Evolutionary conservation across 2,888 invertebrate genomes (phyloP).

Genomic region (Athalia rosae): DNA sequence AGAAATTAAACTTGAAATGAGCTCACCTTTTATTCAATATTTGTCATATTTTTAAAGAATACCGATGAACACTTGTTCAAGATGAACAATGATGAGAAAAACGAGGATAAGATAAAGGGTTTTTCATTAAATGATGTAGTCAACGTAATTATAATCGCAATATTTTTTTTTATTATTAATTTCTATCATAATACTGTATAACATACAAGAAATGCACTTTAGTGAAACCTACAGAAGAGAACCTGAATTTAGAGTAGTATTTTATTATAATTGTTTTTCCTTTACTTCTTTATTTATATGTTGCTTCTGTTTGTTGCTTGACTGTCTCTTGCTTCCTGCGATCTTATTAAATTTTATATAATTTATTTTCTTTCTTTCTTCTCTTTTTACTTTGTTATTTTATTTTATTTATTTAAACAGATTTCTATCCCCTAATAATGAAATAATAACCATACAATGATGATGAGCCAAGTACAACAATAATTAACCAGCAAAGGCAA

Average conservation of each 20-base stretch:
- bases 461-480: constrained; percentile 28
- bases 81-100: background rate
- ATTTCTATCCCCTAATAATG: constrained; percentile 46
- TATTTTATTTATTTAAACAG: constrained; percentile 42
- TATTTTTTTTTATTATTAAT: constrained; percentile 67
- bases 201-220: constrained; percentile 94
- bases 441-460: constrained; percentile 20
- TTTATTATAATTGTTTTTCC: constrained; percentile 52
- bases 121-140: background rate
- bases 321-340: constrained; percentile 59
- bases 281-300: constrained; percentile 55
- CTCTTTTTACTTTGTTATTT: background rate
- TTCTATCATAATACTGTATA: constrained; percentile 90
- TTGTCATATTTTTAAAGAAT: too few species aligned
- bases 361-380: constrained; percentile 31
- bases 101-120: background rate
- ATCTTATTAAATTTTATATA: constrained; percentile 11
- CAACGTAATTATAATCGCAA: constrained; percentile 32
- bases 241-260: constrained; percentile 71
- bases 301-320: constrained; percentile 58
- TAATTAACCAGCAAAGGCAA: constrained; percentile 32
- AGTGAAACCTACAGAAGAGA: constrained; percentile 92
- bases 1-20: too few species aligned
- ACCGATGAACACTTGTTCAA: too few species aligned
- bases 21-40: too few species aligned